These are phyloP conservation scores for Amazona vittata DNA, from an alignment of 2,113 vertebrate genomes.

Conservation along the genomic window DNA sequence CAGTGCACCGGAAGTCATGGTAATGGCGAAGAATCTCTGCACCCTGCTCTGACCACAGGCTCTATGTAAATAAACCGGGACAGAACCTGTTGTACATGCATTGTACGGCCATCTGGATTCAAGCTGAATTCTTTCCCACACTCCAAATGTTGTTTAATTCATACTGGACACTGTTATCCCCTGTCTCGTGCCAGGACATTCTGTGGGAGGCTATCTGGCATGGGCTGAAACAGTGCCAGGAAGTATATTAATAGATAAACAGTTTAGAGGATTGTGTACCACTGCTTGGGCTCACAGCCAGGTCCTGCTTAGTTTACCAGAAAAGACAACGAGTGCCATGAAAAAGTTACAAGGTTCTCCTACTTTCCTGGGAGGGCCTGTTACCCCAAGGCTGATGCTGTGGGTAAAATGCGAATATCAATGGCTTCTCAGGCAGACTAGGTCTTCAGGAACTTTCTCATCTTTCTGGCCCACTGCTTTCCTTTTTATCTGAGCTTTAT, in stretches of 20 bases:
- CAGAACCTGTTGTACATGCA: background rate
- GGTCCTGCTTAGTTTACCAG: background rate
- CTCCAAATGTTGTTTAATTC: constrained; percentile 51
- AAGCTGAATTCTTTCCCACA: constrained; percentile 24
- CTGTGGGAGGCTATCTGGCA: constrained; percentile 31
- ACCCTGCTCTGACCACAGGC: background rate
- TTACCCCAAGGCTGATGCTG: background rate
- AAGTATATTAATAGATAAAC: constrained; percentile 44
- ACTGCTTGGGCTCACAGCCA: background rate
- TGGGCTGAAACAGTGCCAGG: constrained; percentile 10
- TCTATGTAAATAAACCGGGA: background rate
- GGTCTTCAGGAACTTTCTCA: background rate
- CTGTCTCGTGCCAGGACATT: constrained; percentile 8
- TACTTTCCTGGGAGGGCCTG: background rate
- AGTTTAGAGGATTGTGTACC: background rate
- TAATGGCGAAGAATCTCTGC: background rate
- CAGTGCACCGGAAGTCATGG: background rate
- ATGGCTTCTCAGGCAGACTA: background rate
- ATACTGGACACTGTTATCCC: background rate
- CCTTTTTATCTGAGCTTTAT: background rate
- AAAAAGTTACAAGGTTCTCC: background rate
- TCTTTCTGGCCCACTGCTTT: background rate
- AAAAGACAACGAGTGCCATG: background rate
- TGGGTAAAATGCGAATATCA: background rate
- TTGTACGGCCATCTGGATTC: background rate